These are phyloP conservation scores for Streblospio benedicti DNA, from an alignment of 1,140 invertebrate species.

Conservation along the genomic window DNA sequence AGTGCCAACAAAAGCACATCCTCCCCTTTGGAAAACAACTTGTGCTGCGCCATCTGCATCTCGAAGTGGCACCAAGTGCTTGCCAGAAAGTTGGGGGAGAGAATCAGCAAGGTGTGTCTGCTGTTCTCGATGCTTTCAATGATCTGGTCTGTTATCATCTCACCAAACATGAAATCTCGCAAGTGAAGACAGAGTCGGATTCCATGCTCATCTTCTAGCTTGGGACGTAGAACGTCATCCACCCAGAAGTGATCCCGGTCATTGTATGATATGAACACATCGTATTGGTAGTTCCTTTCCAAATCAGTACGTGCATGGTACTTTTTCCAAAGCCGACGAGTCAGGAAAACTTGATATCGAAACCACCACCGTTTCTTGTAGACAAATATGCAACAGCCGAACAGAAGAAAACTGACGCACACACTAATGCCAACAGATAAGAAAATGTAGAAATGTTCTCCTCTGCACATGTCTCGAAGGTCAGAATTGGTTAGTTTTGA, in stretches of 20 bases:
- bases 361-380: no score
- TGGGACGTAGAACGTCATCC: background rate
- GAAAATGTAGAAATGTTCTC: no score
- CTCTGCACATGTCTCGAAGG: no score
- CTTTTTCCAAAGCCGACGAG: no score
- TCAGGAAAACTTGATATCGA: no score
- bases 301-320: no score
- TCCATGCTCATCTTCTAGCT: background rate
- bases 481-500: no score
- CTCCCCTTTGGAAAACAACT: no score
- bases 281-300: background rate
- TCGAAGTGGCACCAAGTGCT: background rate
- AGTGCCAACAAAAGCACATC: no score
- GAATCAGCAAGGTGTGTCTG: background rate
- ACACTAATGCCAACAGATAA: no score
- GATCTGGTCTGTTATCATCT: background rate
- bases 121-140: background rate
- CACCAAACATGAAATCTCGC: background rate
- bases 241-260: background rate
- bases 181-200: background rate
- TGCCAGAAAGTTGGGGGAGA: background rate
- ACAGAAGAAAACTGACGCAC: no score
- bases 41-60: background rate
- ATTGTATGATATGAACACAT: background rate
- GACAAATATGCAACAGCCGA: no score